phyloP scores from a whole-genome alignment of 2,888 invertebrate species.

The Tanypteryx hageni region DNA sequence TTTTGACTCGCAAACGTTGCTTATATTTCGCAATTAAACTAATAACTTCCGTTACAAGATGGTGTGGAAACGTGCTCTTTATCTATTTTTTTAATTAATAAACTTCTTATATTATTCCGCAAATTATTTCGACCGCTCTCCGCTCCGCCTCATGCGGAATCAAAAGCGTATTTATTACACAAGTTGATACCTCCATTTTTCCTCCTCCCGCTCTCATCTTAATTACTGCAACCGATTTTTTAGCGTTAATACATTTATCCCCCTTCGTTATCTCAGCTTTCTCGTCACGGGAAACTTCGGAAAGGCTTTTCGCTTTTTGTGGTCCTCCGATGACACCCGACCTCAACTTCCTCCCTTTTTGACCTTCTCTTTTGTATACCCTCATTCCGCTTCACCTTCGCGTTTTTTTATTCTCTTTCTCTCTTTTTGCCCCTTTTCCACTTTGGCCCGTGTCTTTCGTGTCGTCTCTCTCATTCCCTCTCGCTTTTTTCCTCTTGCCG shows the following conservation, averaged over 20 bases:
- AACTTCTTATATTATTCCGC: background rate
- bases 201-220: background rate
- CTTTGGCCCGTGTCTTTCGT: background rate
- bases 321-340: background rate
- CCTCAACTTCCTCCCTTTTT: background rate
- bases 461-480: background rate
- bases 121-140: background rate
- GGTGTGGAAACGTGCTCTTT: too few species aligned
- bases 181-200: too few species aligned
- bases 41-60: too few species aligned
- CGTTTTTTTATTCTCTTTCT: background rate
- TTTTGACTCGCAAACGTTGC: too few species aligned
- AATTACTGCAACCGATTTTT: background rate
- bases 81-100: background rate
- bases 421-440: background rate
- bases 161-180: conserved; percentile 4
- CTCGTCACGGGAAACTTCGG: conserved; percentile 15
- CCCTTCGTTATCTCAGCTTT: background rate
- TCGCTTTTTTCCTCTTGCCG: background rate
- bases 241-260: background rate
- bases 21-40: too few species aligned
- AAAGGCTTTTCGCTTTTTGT: conserved; percentile 7
- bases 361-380: background rate
- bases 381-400: background rate
- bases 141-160: background rate